Evolutionary conservation across 2,797 vertebrate species (phyloP).

Genomic region (Emydoidea blandingii): DNA sequence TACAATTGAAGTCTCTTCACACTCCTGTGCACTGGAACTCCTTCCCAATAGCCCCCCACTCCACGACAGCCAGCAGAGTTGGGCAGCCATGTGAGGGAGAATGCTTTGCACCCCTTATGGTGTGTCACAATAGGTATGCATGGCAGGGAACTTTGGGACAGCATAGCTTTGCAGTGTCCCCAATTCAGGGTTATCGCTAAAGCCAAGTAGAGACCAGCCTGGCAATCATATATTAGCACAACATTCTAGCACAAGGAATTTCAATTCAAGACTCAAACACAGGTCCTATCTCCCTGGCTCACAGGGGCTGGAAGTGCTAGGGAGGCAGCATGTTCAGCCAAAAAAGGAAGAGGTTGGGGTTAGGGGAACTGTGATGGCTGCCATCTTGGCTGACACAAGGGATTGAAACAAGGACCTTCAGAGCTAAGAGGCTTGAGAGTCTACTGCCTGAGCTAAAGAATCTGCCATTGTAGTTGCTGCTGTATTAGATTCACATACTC

Average conservation of each 20-base stretch:
- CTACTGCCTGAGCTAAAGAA: neutral
- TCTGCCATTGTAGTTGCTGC: rapidly evolving
- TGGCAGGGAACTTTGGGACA: neutral
- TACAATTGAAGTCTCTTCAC: neutral
- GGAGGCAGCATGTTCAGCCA: neutral
- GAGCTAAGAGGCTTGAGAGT: rapidly evolving
- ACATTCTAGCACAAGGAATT: neutral
- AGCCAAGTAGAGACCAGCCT: neutral
- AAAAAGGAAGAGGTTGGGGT: neutral
- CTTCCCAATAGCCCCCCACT: neutral
- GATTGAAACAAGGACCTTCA: neutral
- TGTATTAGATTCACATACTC: rapidly evolving
- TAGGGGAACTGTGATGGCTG: neutral
- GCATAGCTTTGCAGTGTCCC: neutral
- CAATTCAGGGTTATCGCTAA: rapidly evolving
- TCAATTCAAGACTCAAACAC: neutral
- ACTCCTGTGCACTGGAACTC: neutral
- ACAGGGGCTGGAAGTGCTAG: neutral
- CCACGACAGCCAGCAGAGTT: rapidly evolving
- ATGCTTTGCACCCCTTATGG: rapidly evolving
- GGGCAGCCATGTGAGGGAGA: neutral
- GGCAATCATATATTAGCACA: neutral
- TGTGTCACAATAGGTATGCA: neutral
- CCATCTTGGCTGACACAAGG: neutral
- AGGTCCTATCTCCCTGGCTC: neutral